Conservation (phyloP, 2,888 invertebrate genomes). For the Pristionchus arcanus region DNA sequence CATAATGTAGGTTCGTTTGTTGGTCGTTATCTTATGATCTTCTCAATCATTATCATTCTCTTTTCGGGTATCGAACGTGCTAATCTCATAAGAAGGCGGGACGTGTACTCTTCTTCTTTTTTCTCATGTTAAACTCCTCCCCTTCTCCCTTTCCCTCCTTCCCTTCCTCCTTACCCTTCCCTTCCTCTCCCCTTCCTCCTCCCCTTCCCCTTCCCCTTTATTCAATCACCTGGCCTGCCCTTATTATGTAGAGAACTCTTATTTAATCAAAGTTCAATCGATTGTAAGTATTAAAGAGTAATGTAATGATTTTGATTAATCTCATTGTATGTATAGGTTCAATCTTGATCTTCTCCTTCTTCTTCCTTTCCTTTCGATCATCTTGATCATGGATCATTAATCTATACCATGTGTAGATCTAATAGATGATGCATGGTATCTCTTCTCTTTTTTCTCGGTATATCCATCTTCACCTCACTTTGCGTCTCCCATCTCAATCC, state of each 20-base stretch:
- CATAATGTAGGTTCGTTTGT: conserved; percentile 8
- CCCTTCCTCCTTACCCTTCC: background rate
- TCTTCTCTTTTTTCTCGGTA: background rate
- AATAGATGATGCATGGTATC: background rate
- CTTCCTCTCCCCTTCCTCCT: background rate
- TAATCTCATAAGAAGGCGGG: conserved; percentile 51
- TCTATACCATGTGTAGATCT: too few species aligned
- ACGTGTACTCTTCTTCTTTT: conserved; percentile 26
- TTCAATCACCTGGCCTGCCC: conserved; percentile 2
- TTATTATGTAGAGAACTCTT: background rate
- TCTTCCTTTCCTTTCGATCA: too few species aligned
- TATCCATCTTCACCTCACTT: background rate
- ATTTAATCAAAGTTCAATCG: background rate
- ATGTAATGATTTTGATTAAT: conserved; percentile 12
- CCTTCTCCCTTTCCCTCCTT: background rate
- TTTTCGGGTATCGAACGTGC: conserved; percentile 38
- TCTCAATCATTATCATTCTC: conserved; percentile 33
- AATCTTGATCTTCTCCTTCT: too few species aligned
- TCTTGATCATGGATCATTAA: background rate
- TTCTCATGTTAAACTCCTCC: conserved; percentile 15
- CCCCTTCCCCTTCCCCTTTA: background rate
- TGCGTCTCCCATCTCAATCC: conserved; percentile 10
- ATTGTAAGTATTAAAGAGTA: conserved; percentile 48
- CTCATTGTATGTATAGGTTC: conserved; percentile 33
- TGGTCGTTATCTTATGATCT: background rate